A percentile compares a stretch with the other conserved stretches of the same genome.
Conservation (phyloP, 2,888 invertebrate genomes). For the Opisthograptis luteolata region DNA sequence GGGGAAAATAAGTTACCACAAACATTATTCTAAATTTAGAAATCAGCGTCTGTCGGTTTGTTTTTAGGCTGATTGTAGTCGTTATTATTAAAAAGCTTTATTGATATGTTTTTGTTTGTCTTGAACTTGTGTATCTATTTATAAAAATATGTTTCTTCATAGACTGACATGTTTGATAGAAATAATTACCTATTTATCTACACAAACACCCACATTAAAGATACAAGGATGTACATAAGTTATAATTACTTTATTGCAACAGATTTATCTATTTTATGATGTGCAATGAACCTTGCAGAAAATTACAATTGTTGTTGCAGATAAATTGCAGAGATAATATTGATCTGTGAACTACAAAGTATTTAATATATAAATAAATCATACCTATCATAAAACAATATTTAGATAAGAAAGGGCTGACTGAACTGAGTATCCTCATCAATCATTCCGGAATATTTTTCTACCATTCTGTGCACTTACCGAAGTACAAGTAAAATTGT, state of each 20-base stretch:
- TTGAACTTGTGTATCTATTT: no score
- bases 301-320: neutral
- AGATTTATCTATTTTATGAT: neutral
- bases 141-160: no score
- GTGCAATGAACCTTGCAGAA: neutral
- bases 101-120: no score
- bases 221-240: neutral
- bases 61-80: conserved; percentile 16
- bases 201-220: no score
- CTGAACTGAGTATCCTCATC: no score
- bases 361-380: no score
- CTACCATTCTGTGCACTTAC: no score
- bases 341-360: neutral
- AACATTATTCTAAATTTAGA: conserved; percentile 61
- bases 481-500: no score
- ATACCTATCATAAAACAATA: no score
- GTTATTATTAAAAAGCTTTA: conserved; percentile 2
- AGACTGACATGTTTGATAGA: no score
- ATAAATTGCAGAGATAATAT: neutral
- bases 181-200: neutral
- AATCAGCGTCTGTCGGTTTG: conserved; percentile 31
- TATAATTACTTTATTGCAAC: neutral
- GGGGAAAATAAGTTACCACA: neutral
- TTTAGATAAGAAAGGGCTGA: no score
- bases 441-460: no score